Percentiles rank a stretch among this genome's conserved stretches.
Conservation (phyloP, 2,113 vertebrate species). For the Menidia beryllina region DNA sequence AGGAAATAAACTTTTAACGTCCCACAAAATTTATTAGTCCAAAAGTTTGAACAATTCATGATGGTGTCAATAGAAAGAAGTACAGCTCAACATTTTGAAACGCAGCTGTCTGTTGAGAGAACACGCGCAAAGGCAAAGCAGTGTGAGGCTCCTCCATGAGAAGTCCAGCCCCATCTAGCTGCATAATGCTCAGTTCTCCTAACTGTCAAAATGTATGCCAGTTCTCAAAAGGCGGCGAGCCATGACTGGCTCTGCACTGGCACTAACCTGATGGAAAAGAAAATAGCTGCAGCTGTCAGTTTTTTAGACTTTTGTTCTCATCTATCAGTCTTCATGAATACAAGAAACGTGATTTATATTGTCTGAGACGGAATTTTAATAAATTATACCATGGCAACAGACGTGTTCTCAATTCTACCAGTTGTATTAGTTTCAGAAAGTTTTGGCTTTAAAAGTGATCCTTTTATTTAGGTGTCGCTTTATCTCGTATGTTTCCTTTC, state of each 20-base stretch:
- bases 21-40: neutral
- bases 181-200: neutral
- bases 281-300: neutral
- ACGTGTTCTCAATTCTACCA: neutral
- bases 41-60: neutral
- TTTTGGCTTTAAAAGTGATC: neutral
- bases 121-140: neutral
- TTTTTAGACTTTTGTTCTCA: neutral
- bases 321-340: neutral
- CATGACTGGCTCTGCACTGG: neutral
- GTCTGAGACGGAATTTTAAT: neutral
- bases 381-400: neutral
- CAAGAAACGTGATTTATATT: neutral
- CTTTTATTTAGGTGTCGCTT: neutral
- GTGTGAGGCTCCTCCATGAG: neutral
- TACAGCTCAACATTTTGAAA: no score
- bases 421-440: neutral
- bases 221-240: neutral
- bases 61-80: neutral
- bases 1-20: neutral
- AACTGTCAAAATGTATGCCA: neutral
- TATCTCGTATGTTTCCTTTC: conserved; percentile 18
- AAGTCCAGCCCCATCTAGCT: no score
- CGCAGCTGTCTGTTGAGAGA: neutral
- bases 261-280: neutral